These are phyloP conservation scores for Glaucomys volans DNA, from an alignment of 2,113 vertebrate genomes.

Conservation along the genomic window DNA sequence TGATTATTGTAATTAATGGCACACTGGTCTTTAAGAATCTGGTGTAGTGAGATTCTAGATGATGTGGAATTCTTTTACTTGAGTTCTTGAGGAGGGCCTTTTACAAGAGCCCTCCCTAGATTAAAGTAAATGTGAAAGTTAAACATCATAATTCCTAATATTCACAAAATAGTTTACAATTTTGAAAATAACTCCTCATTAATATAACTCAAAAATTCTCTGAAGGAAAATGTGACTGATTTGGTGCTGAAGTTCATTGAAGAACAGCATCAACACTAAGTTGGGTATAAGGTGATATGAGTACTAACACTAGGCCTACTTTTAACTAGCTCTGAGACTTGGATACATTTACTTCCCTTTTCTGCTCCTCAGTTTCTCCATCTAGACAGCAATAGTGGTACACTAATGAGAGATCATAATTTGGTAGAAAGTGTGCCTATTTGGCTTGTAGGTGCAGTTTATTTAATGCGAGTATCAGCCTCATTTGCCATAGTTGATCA, in stretches of 20 bases:
- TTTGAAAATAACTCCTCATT: neutral
- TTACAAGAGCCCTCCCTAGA: neutral
- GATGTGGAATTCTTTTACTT: neutral
- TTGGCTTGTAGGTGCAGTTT: neutral
- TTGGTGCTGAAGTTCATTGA: neutral
- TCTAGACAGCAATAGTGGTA: neutral
- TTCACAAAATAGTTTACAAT: neutral
- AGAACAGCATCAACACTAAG: neutral
- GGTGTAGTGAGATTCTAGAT: neutral
- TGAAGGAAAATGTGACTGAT: neutral
- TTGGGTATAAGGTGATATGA: neutral
- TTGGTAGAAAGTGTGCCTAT: neutral
- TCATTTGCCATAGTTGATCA: neutral
- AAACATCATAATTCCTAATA: neutral
- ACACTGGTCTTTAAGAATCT: neutral
- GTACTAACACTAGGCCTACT: neutral
- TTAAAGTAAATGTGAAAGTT: neutral
- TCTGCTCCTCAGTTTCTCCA: neutral
- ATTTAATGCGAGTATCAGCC: neutral
- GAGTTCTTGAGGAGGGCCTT: neutral
- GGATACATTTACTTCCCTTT: neutral
- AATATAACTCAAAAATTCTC: neutral
- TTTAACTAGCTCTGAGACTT: neutral
- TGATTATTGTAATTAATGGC: constrained; percentile 9
- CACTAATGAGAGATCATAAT: neutral